phyloP scores from a whole-genome alignment of 2,113 vertebrate species.

The Symphodus melops region DNA sequence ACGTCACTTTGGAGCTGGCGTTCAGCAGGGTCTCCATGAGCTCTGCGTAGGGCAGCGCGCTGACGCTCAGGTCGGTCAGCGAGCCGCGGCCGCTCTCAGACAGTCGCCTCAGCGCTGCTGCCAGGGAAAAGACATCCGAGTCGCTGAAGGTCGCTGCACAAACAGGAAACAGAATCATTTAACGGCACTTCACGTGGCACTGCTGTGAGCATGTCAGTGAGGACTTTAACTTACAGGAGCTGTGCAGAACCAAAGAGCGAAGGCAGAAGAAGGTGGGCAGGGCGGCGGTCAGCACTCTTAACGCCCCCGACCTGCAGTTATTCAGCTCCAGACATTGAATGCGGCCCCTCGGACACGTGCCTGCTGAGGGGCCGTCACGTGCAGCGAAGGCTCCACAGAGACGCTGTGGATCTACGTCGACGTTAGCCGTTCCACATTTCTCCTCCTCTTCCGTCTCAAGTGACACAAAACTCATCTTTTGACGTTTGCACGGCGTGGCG shows the following conservation, averaged over 20 bases:
- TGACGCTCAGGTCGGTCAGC: slow-evolving; percentile 41
- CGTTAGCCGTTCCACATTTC: neutral
- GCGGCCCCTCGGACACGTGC: slow-evolving; percentile 46
- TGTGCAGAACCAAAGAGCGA: slow-evolving; percentile 60
- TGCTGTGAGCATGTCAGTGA: neutral
- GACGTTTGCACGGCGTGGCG: slow-evolving; percentile 42
- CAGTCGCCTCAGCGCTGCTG: slow-evolving; percentile 40
- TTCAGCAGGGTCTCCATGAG: slow-evolving; percentile 42
- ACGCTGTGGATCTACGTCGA: slow-evolving; percentile 12
- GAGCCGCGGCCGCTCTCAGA: slow-evolving; percentile 15
- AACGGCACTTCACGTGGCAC: neutral
- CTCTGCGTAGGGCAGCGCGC: slow-evolving; percentile 4
- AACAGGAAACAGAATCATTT: neutral
- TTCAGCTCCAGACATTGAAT: slow-evolving; percentile 57
- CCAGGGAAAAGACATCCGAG: slow-evolving; percentile 16
- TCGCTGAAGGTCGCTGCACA: slow-evolving; percentile 33
- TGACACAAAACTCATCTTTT: slow-evolving; percentile 21
- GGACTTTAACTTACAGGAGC: slow-evolving; percentile 51
- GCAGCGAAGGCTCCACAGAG: slow-evolving; percentile 34
- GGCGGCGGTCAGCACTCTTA: slow-evolving; percentile 37
- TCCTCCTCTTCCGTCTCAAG: neutral
- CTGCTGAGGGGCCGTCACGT: neutral
- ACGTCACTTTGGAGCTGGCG: neutral
- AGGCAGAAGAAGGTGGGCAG: slow-evolving; percentile 71
- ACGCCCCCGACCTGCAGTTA: slow-evolving; percentile 1